These are phyloP conservation scores for Zaprionus vittiger DNA, from an alignment of 1,140 invertebrate species.

Conservation along the genomic window DNA sequence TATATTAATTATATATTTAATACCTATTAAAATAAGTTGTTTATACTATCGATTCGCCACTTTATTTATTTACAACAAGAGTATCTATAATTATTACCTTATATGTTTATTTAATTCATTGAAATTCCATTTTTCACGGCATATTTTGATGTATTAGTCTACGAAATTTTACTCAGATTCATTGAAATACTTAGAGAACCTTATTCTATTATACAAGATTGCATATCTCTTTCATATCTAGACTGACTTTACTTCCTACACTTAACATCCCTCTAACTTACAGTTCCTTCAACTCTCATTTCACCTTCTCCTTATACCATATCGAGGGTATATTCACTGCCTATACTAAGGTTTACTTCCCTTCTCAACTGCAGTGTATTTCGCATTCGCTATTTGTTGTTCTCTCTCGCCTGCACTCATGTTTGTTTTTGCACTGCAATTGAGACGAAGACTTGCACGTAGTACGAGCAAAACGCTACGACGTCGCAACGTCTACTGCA, in stretches of 20 bases:
- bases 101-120: too few relatives aligned
- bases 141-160: too few relatives aligned
- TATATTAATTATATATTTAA: background rate
- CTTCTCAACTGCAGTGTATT: constrained; percentile 5
- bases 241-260: background rate
- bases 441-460: constrained; percentile 34
- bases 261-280: background rate
- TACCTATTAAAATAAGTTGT: background rate
- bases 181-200: too few relatives aligned
- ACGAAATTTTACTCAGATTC: too few relatives aligned
- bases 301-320: background rate
- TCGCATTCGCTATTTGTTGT: constrained; percentile 7
- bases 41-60: too few relatives aligned
- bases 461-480: constrained; percentile 19
- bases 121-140: too few relatives aligned
- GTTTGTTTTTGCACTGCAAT: constrained; percentile 38
- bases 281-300: background rate
- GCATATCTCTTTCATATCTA: too few relatives aligned
- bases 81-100: background rate
- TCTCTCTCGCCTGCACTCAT: background rate
- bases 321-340: background rate
- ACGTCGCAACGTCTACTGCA: constrained; percentile 22
- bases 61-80: background rate
- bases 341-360: background rate
- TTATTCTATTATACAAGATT: too few relatives aligned